These are phyloP conservation scores for Cetoscarus ocellatus DNA, from an alignment of 2,797 vertebrate genomes.

Conservation along the genomic window DNA sequence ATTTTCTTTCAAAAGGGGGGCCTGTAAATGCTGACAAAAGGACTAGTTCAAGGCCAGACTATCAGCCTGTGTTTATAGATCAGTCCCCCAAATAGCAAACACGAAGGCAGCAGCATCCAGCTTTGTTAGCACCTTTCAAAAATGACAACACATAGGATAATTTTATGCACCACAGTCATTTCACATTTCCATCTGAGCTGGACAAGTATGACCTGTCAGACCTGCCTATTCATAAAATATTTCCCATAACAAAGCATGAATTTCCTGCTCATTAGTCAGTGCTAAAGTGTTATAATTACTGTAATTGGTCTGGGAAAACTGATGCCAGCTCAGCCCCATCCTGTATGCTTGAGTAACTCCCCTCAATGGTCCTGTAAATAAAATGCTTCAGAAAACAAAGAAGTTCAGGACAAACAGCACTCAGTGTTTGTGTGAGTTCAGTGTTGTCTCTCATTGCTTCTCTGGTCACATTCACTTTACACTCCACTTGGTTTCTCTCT, in stretches of 20 bases:
- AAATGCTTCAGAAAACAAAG: constrained; percentile 53
- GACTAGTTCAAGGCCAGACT: neutral
- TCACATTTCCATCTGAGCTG: neutral
- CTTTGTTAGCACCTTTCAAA: neutral
- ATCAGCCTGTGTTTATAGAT: neutral
- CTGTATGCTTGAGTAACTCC: constrained; percentile 63
- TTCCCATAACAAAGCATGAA: constrained; percentile 11
- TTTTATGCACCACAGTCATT: neutral
- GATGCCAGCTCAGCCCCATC: constrained; percentile 48
- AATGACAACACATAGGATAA: too few relatives aligned
- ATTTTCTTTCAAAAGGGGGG: neutral
- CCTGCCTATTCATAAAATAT: constrained; percentile 8
- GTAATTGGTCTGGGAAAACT: constrained; percentile 58
- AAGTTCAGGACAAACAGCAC: constrained; percentile 31
- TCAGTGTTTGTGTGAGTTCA: constrained; percentile 9
- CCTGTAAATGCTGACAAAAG: neutral
- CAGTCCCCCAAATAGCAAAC: neutral
- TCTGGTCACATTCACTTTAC: constrained; percentile 58
- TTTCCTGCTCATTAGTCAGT: constrained; percentile 50
- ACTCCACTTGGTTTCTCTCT: constrained; percentile 12
- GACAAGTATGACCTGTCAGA: neutral
- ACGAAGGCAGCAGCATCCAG: neutral
- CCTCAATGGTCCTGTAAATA: constrained; percentile 50
- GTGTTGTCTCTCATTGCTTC: constrained; percentile 41
- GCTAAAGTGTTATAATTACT: constrained; percentile 50